Base-by-base conservation (phyloP, 1,140 invertebrate species). In the Elymnias hypermnestra region DNA sequence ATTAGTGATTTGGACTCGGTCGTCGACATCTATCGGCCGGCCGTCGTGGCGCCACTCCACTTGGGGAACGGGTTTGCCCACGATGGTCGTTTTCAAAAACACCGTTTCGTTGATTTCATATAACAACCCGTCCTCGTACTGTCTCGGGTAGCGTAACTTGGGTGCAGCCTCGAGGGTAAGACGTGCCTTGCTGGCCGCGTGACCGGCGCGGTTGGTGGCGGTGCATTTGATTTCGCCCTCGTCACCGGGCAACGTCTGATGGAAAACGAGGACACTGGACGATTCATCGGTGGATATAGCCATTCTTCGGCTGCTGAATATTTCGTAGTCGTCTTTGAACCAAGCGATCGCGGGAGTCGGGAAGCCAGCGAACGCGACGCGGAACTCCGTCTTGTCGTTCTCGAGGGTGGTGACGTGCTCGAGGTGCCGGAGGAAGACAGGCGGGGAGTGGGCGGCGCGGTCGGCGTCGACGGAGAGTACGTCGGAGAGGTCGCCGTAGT, bases 211-310 rank as follows among this genome's bases (percentile, higher is more conserved):
- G 72, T 97, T 97, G 2, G 93, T 95, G 2, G 94, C 94, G 0
- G 94, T 92, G 66, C 94, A 96, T 86, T 95, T 95, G 33, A 97
- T 94, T 84, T 95, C 94, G 6, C 94, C 95, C 71, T 94, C 93
- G 65, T 96, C 94, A 22, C 89, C 91, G 1, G 94, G 73, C 3
- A 92, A 88, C 7, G 91, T 92, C 63, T 94, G 93, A 71, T 95
- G 91, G 57, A 96, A 94, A n/a, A 94, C 87, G 2, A 97, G 88
- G 18, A 92, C 89, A 72, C 94, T 96, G 17, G 87, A 89, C 12
- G 94, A 92, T 42, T 92, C 92, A 43, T 94, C 94, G 0, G 92
- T 94, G 0, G 91, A 83, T 47, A 95, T 93, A 55, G 90, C 90
- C 1, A 93, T 94, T 53, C 94, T 87, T 46, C 93, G 86, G 66